A percentile compares a stretch with the other conserved stretches of the same genome.
phyloP scores from a whole-genome alignment of 1,140 invertebrate genomes.

The Drosophila kohkoa region DNA sequence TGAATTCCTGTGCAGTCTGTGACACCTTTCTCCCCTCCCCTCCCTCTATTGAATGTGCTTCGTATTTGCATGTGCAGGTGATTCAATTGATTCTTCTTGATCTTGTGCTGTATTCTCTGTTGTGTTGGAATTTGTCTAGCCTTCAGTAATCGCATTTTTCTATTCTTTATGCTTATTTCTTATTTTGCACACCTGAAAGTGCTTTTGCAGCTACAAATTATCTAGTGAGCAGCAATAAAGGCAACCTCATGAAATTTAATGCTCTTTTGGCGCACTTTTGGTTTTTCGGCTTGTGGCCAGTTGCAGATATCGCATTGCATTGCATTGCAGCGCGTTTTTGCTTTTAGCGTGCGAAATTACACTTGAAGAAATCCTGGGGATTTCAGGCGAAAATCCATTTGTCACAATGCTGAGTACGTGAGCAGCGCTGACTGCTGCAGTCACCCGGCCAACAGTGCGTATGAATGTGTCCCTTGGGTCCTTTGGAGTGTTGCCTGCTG shows the following conservation, averaged over 20 bases:
- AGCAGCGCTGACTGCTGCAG: constrained; percentile 58
- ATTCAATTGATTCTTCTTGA: neutral
- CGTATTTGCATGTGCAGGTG: constrained; percentile 40
- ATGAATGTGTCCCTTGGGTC: constrained; percentile 74
- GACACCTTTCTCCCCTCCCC: constrained; percentile 16
- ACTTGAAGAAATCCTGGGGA: constrained; percentile 82
- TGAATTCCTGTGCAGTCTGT: constrained; percentile 1
- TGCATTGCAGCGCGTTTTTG: constrained; percentile 58
- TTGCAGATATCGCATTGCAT: neutral
- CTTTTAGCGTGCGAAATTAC: constrained; percentile 81
- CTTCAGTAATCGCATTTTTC: neutral
- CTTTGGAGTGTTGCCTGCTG: neutral
- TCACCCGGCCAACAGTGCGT: constrained; percentile 65
- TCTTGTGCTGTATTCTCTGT: neutral
- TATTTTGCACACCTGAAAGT: constrained; percentile 38
- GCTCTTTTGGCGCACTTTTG: constrained; percentile 40
- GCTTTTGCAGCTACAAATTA: constrained; percentile 55
- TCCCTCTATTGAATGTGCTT: neutral
- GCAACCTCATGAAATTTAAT: constrained; percentile 72
- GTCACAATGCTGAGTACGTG: constrained; percentile 81
- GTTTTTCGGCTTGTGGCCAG: constrained; percentile 34
- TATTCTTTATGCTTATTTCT: neutral
- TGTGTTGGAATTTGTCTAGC: neutral
- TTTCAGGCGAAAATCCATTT: constrained; percentile 82
- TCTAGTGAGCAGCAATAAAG: constrained; percentile 60